Conservation (phyloP, 2,888 invertebrate species). For the Apamea crenata region DNA sequence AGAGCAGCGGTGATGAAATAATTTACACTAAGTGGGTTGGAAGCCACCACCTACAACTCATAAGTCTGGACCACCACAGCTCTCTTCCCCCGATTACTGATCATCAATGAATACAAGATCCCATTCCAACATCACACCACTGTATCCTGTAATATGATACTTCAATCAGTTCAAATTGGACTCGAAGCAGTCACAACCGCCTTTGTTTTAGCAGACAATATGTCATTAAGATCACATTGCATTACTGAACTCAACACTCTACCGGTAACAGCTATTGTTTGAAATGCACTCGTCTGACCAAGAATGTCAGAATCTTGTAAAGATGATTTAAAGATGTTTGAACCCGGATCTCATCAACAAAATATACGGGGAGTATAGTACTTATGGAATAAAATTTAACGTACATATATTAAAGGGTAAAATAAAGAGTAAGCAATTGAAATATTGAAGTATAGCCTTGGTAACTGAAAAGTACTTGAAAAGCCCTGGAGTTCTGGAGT, state of each 20-base stretch:
- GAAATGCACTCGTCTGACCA: not conserved
- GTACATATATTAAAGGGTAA: not conserved
- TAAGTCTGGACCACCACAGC: not conserved
- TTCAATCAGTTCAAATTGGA: slow-evolving; percentile 1
- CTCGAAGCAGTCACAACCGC: not conserved
- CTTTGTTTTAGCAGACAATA: slow-evolving; percentile 42
- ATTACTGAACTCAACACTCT: slow-evolving; percentile 26
- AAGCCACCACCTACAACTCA: too few relatives aligned
- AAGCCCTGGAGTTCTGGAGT: too few relatives aligned
- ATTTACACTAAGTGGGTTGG: too few relatives aligned
- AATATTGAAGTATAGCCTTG: not conserved
- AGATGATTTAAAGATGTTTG: not conserved
- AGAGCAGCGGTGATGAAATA: too few relatives aligned
- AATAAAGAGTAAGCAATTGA: not conserved
- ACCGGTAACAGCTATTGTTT: slow-evolving; percentile 25
- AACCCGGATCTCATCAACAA: not conserved
- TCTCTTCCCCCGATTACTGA: not conserved
- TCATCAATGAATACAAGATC: not conserved
- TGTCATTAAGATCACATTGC: slow-evolving; percentile 37
- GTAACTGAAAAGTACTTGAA: too few relatives aligned
- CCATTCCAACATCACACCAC: not conserved
- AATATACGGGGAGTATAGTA: not conserved
- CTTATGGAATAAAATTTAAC: too few relatives aligned
- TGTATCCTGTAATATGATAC: slow-evolving; percentile 2
- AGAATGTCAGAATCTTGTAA: not conserved